Percentiles rank a stretch among this genome's conserved stretches.
Evolutionary conservation across 2,113 vertebrate species (phyloP).

Genomic region (Zapornia atra): DNA sequence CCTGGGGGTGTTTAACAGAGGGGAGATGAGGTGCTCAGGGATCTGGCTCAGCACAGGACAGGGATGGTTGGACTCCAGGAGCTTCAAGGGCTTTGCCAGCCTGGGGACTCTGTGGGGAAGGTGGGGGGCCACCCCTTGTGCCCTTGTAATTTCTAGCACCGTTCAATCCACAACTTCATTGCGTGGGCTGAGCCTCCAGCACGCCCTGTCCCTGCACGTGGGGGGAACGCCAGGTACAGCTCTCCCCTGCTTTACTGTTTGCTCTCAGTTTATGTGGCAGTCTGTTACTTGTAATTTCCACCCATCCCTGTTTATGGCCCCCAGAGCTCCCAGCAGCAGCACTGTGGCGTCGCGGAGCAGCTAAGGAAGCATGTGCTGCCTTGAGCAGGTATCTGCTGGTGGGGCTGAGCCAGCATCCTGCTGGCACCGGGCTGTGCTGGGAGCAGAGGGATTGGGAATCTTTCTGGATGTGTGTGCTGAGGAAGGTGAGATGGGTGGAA

Average conservation of each 20-base stretch:
- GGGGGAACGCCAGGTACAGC: neutral
- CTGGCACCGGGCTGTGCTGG: neutral
- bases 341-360: neutral
- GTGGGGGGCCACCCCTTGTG: neutral
- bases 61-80: too few species aligned
- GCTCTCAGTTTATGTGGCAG: neutral
- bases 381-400: neutral
- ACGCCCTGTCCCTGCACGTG: rapidly evolving
- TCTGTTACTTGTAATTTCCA: neutral
- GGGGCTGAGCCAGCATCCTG: neutral
- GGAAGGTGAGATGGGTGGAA: neutral
- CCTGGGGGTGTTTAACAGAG: too few species aligned
- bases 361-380: rapidly evolving
- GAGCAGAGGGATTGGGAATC: neutral
- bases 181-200: neutral
- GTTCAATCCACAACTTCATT: neutral
- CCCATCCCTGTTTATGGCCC: neutral
- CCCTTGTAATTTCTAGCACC: neutral
- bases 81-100: too few species aligned
- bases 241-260: neutral
- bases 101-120: neutral
- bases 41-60: too few species aligned
- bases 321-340: neutral
- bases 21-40: too few species aligned
- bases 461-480: neutral